phyloP scores from a whole-genome alignment of 1,140 invertebrate genomes.

The Rhyacophila brunnea region DNA sequence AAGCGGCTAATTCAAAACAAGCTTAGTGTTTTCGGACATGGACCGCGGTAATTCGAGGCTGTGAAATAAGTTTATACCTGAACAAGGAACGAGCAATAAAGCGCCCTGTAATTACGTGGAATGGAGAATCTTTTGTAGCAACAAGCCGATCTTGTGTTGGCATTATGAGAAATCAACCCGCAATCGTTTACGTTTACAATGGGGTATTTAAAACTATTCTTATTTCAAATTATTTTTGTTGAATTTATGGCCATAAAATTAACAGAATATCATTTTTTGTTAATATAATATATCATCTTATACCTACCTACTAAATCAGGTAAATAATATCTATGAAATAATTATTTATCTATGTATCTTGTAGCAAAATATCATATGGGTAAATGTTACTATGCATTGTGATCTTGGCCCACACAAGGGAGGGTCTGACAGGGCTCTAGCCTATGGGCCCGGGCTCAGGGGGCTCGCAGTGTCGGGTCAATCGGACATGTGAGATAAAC shows the following conservation, averaged over 20 bases:
- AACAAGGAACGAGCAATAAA: constrained; percentile 21
- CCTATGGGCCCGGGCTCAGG: too few species aligned
- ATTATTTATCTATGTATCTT: too few species aligned
- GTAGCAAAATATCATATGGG: too few species aligned
- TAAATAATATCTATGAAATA: too few species aligned
- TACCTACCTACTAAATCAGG: too few species aligned
- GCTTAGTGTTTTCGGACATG: constrained; percentile 9
- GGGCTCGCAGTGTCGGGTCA: too few species aligned
- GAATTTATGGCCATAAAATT: background rate
- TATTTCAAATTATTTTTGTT: constrained; percentile 4
- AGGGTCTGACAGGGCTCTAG: too few species aligned
- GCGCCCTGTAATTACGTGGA: constrained; percentile 32
- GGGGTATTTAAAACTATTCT: background rate
- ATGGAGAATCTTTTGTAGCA: constrained; percentile 26
- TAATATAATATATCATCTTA: too few species aligned
- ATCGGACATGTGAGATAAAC: too few species aligned
- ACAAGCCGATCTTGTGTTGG: background rate
- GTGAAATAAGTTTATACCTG: constrained; percentile 21
- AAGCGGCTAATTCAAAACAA: background rate
- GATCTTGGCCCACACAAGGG: too few species aligned
- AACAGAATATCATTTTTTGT: too few species aligned
- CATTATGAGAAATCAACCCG: background rate
- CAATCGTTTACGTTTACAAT: background rate
- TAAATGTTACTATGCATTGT: too few species aligned
- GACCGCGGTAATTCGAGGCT: constrained; percentile 2